A percentile compares a stretch with the other conserved stretches of the same genome.
Evolutionary conservation across 2,113 vertebrate genomes (phyloP).

Genomic region (Etheostoma cragini): DNA sequence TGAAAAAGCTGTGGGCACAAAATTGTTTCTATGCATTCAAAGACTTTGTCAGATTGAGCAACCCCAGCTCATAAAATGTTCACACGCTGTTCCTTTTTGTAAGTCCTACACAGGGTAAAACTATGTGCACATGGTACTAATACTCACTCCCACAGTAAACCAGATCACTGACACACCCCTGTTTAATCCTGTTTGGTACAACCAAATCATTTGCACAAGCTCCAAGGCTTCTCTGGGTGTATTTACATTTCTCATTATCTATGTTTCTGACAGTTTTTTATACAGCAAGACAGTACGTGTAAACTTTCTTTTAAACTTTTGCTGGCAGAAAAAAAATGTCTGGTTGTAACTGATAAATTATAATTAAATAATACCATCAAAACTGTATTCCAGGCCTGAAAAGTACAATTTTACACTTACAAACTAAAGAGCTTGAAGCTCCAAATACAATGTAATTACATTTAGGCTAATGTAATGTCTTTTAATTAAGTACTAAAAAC

Average conservation of each 20-base stretch:
- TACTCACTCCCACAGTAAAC: constrained; percentile 28
- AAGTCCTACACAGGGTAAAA: constrained; percentile 14
- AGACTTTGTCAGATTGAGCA: constrained; percentile 34
- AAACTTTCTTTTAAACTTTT: constrained; percentile 9
- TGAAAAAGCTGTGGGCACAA: constrained; percentile 18
- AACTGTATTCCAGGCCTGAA: neutral
- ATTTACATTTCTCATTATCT: neutral
- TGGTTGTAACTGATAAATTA: neutral
- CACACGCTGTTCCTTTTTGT: neutral
- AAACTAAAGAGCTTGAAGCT: neutral
- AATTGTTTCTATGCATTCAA: constrained; percentile 1
- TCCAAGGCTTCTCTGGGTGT: neutral
- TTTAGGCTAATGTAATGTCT: neutral
- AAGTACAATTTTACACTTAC: neutral
- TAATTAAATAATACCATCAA: neutral
- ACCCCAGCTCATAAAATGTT: neutral
- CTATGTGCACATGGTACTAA: constrained; percentile 3
- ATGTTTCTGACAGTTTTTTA: neutral
- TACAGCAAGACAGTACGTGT: neutral
- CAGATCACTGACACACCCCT: constrained; percentile 10
- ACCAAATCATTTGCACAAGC: constrained; percentile 9
- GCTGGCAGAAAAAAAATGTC: neutral
- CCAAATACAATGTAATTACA: neutral
- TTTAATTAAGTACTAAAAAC: no score
- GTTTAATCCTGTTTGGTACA: constrained; percentile 29